Base-by-base conservation (phyloP, 2,888 invertebrate species). In the Ptychoptera contaminata region DNA sequence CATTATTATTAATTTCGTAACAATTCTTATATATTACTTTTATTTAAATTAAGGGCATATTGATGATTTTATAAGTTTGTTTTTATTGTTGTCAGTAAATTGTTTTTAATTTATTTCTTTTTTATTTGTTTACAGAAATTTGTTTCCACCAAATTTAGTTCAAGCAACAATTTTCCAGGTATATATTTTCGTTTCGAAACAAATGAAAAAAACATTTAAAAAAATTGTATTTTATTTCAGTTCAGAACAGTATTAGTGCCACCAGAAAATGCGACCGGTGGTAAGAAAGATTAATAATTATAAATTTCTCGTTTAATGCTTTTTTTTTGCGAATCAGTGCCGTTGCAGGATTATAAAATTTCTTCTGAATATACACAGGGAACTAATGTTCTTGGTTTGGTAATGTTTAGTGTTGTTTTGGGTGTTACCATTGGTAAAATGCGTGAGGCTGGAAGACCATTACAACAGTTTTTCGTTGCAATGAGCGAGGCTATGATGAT, bases 401-500 rank as follows among this genome's bases (percentile, higher is more conserved):
- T 90, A 0, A 79, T 79, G 53, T 90, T 90, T 62, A 82, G 88
- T 43, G 78, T 85, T 2, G 77, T 90, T 1, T 70, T 96, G 49
- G 97, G 96, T 14, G 83, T 93, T 49, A 86, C 91, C 0, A 74
- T 96, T 46, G 88, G 91, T 15, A 79, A 84, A 58, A 82, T 96
- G 82, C 83, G 84, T 0, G 77, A 81, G 15, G 70, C 77, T 57
- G 92, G 91, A 38, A 77, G 79, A 53, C 81, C 91, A 4, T 64
- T 97, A 49, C 75, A 88, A 49, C 74, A 79, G 48, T 88, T 96
- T 67, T 93, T 94, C 67, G 78, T 81, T 47, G 71, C 83, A 1
- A 66, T 96, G 11, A 87, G 90, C 14, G 91, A 93, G 57, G 88
- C 91, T 23, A 90, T 92, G 79, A 94, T 97, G 94, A 81, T 83